These are phyloP conservation scores for Drosophila acutilabella DNA, from an alignment of 2,888 invertebrate species.

Conservation along the genomic window DNA sequence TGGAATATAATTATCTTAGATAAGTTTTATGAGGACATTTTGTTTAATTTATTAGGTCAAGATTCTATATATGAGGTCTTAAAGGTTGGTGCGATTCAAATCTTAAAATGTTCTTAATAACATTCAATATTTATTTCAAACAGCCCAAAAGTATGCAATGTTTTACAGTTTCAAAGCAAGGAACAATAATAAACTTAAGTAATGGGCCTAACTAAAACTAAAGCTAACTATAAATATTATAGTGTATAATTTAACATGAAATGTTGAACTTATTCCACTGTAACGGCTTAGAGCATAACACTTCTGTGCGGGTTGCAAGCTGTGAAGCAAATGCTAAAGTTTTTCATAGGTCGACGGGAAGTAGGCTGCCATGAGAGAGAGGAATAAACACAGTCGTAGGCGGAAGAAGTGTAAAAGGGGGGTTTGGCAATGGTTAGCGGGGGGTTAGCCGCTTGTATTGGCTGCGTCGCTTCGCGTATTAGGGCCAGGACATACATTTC, in stretches of 20 bases:
- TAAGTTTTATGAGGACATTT: too few species aligned
- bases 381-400: neutral
- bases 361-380: neutral
- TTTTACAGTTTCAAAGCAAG: too few species aligned
- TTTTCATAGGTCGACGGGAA: neutral
- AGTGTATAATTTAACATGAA: neutral
- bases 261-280: neutral
- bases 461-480: conserved; percentile 39
- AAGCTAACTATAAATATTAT: neutral
- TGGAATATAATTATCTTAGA: too few species aligned
- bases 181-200: too few species aligned
- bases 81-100: too few species aligned
- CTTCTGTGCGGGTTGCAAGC: conserved; percentile 35
- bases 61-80: too few species aligned
- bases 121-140: too few species aligned
- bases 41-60: too few species aligned
- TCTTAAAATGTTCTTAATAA: too few species aligned
- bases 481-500: conserved; percentile 60
- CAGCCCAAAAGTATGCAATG: too few species aligned
- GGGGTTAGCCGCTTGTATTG: neutral
- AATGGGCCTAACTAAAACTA: too few species aligned
- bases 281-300: conserved; percentile 31
- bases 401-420: neutral
- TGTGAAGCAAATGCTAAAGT: conserved; percentile 53
- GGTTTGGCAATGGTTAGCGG: neutral